Base-by-base conservation (phyloP, 2,888 invertebrate genomes). In the Cancer borealis region DNA sequence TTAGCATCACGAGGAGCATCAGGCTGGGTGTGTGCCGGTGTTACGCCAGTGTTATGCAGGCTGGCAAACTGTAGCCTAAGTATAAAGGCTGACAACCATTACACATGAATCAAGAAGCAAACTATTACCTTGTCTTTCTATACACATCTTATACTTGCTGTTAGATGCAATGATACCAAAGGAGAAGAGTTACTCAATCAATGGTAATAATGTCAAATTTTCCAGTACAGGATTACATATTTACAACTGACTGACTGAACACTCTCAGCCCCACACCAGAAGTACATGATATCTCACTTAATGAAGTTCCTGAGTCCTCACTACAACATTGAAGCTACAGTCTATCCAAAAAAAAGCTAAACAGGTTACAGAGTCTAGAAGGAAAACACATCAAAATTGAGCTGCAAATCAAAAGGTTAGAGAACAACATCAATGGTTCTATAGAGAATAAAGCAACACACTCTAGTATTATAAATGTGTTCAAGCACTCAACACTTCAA, bases 361-460 rank as follows among this genome's bases (percentile, higher is more conserved):
- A 39, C 14, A 39, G n/a, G 17, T 12, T 39, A 84, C 6, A 84
- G 84, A 84, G 39, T 84, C 84, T 84, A 84, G 84, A 84, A 84
- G 84, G 30, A 14, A 84, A 84, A 84, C 39, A 84, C 30, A 30
- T 84, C 12, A 84, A 30, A 84, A 84, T 14, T 39, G 10, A 17
- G 84, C 84, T 84, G 84, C 39, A 84, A 84, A 84, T 84, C 14
- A 84, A 14, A 39, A 39, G 84, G 84, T 84, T 84, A 84, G 39
- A 21, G 39, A 84, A 84, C 84, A 84, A 84, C 84, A 39, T 39
- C 39, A 84, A 84, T 26, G 73, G n/a, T 73, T 26, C 73, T 84
- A 84, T n/a, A 84, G 10, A 39, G 8, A 39, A 84, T 39, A 39
- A 84, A 84, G 84, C 84, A 84, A n/a, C 73, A 73, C 2, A 73